phyloP scores from a whole-genome alignment of 2,888 invertebrate genomes.

The Melinaea marsaeus region DNA sequence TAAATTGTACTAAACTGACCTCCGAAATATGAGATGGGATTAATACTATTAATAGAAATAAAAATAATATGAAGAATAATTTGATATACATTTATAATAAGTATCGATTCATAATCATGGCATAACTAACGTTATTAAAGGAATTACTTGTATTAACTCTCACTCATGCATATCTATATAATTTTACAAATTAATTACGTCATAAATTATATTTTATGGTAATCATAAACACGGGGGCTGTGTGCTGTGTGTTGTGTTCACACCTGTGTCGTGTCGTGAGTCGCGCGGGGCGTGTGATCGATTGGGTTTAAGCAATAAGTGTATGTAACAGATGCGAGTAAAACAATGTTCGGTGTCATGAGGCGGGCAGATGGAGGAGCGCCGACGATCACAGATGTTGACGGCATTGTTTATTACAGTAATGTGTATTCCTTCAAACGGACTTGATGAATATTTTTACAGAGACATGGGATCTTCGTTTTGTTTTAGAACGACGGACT shows the following conservation, averaged over 20 bases:
- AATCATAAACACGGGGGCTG: not conserved
- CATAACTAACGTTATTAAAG: too few species aligned
- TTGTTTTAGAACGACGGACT: not conserved
- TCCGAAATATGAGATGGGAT: too few species aligned
- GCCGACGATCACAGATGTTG: constrained; percentile 36
- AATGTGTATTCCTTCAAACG: not conserved
- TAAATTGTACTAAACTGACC: too few species aligned
- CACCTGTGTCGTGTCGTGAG: not conserved
- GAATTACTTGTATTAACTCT: too few species aligned
- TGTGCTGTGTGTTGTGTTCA: not conserved
- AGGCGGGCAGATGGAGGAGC: constrained; percentile 43
- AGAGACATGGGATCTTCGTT: not conserved
- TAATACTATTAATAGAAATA: too few species aligned
- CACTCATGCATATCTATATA: too few species aligned
- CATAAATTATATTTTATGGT: too few species aligned
- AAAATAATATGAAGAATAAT: too few species aligned
- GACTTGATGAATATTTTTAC: not conserved
- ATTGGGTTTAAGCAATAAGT: constrained; percentile 14
- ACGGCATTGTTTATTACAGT: not conserved
- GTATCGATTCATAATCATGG: too few species aligned
- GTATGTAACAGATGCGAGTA: constrained; percentile 28
- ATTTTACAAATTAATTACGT: too few species aligned
- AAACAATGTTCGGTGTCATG: constrained; percentile 40
- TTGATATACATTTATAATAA: too few species aligned
- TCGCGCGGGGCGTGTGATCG: constrained; percentile 6